phyloP scores from a whole-genome alignment of 2,113 vertebrate species.

The Scomber japonicus region DNA sequence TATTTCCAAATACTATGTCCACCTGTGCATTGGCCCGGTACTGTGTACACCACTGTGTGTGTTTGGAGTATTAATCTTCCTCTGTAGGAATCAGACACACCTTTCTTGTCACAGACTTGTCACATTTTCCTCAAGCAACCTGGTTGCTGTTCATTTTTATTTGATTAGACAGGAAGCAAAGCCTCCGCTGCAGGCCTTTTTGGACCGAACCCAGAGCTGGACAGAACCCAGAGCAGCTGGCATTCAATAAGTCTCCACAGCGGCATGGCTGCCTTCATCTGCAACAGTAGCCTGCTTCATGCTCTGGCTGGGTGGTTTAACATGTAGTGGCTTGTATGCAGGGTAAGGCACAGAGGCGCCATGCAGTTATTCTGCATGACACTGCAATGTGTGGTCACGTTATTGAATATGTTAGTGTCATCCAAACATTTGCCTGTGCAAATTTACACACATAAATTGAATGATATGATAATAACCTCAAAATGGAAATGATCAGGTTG shows the following conservation, averaged over 20 bases:
- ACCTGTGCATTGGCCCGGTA: background rate
- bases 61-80: too few species aligned
- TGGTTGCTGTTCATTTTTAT: constrained; percentile 33
- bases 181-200: constrained; percentile 37
- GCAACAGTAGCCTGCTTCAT: constrained; percentile 25
- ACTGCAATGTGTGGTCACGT: constrained; percentile 2
- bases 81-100: background rate
- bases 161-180: constrained; percentile 49
- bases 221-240: constrained; percentile 34
- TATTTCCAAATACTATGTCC: background rate
- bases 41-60: background rate
- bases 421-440: constrained; percentile 37
- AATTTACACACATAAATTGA: constrained; percentile 5
- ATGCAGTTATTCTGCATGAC: constrained; percentile 17
- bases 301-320: constrained; percentile 22
- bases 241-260: constrained; percentile 14
- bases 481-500: background rate
- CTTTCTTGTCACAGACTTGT: background rate
- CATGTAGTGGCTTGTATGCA: constrained; percentile 62
- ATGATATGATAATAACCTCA: constrained; percentile 8
- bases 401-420: constrained; percentile 1
- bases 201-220: constrained; percentile 41
- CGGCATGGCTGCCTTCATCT: constrained; percentile 13
- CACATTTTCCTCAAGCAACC: constrained; percentile 7
- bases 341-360: constrained; percentile 8